A percentile compares a stretch with the other conserved stretches of the same genome.
These are phyloP conservation scores for Sylvicola fuscatus DNA, from an alignment of 2,888 invertebrate species.

Conservation along the genomic window DNA sequence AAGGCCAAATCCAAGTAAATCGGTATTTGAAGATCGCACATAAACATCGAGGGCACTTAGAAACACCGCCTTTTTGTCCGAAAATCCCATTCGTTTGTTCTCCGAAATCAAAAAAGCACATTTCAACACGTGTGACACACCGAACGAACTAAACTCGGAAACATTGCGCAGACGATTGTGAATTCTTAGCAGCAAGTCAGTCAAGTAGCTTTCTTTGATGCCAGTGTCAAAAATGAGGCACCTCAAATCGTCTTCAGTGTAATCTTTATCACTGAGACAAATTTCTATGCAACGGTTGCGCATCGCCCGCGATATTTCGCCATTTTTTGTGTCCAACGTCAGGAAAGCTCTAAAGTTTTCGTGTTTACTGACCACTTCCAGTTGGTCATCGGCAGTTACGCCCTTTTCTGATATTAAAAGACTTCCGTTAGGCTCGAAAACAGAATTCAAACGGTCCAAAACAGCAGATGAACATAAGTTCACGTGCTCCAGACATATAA, in stretches of 20 bases:
- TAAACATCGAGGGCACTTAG: constrained; percentile 23
- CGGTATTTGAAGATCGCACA: constrained; percentile 19
- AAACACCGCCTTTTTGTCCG: constrained; percentile 17
- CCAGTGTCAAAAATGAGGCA: constrained; percentile 31
- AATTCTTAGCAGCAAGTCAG: constrained; percentile 27
- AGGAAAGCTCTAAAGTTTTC: constrained; percentile 83
- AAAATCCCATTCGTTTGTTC: constrained; percentile 18
- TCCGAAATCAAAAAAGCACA: constrained; percentile 19
- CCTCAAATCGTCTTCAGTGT: constrained; percentile 26
- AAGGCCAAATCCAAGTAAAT: constrained; percentile 22
- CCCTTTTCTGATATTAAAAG: constrained; percentile 85
- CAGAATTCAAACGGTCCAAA: constrained; percentile 83
- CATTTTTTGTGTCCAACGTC: constrained; percentile 85
- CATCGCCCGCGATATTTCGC: constrained; percentile 97
- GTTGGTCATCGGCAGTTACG: constrained; percentile 42
- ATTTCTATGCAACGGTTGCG: constrained; percentile 94
- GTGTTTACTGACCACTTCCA: constrained; percentile 57
- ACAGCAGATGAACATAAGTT: constrained; percentile 94
- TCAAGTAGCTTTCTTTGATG: constrained; percentile 20
- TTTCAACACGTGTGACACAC: constrained; percentile 20
- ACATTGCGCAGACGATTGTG: constrained; percentile 21
- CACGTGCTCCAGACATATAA: constrained; percentile 78
- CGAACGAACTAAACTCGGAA: constrained; percentile 19
- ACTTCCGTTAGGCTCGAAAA: constrained; percentile 82
- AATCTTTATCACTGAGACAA: constrained; percentile 21